Base-by-base conservation (phyloP, 2,888 invertebrate genomes). In the Cloeon dipterum region DNA sequence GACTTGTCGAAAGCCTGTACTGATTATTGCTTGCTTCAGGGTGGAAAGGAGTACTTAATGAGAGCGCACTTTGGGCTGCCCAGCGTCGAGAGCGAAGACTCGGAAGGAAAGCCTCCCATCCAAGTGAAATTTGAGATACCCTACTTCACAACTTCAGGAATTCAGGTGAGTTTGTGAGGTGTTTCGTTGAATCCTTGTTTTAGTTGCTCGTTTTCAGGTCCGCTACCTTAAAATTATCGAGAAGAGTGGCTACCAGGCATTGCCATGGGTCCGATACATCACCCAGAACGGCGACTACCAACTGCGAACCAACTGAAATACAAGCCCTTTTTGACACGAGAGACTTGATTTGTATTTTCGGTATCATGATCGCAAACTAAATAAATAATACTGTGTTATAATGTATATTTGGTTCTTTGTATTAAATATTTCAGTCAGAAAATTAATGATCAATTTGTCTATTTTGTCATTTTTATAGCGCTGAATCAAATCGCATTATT, bases 261-360 rank as follows among this genome's bases (percentile, higher is more conserved):
- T 98, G 43, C 96, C 96, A 0, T 96, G 96, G 96, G 96, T 96
- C 4, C 66, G 96, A n/a, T 98, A 96, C 55, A 96, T 98, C 44
- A 98, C 96, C 26, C 94, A 96, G 56, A 96, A 96, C 56, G 96
- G 96, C 36, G 96, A 98, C 57, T 96, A 98, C 56, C 94, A 96
- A 54, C 62, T 96, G 45, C 70, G 96, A 58, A 96, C 89, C 45
- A 86, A 85, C 60, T 88, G 63, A 63, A n/a, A n/a, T n/a, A n/a
- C n/a, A n/a, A n/a, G n/a, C n/a, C n/a, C n/a, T n/a, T n/a, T 26
- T 5, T 26, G n/a, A n/a, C n/a, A n/a, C n/a, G n/a, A n/a, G n/a
- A n/a, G n/a, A n/a, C n/a, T n/a, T n/a, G n/a, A n/a, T n/a, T n/a
- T n/a, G n/a, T n/a, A n/a, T n/a, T n/a, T n/a, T n/a, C n/a, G n/a